Base-by-base conservation (phyloP, 2,888 invertebrate species). In the Drosophila gaucha region DNA sequence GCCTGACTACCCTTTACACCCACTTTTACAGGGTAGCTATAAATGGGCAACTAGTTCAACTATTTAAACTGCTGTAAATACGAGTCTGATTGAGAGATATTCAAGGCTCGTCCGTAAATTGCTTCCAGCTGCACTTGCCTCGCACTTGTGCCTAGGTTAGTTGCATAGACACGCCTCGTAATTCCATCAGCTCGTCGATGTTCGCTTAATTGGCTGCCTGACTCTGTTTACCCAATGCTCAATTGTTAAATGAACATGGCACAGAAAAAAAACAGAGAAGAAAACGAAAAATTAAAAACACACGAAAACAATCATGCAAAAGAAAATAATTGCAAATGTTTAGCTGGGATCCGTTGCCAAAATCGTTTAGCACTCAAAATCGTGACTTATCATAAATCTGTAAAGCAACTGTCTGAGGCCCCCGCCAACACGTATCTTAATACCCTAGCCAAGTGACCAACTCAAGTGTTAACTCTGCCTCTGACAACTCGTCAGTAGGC, bases 311-410 rank as follows among this genome's bases (percentile, higher is more conserved):
- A 14, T 10, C 36, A 20, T 6, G n/a, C 38, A 26, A 18, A 47
- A 8, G n/a, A 24, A 52, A 63, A 57, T 39, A 39, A 69, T 78
- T 78, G 55, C 63, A 59, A 51, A 51, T 28, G 38, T 30, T 65
- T 50, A 18, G 31, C 56, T 41, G 31, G 18, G 41, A 41, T 16
- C 18, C 50, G 51, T 58, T 74, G 59, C 66, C 72, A 58, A 74
- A 76, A 77, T 52, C 68, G 60, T 52, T 78, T 57, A 69, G 47
- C 73, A 50, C 63, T 60, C 28, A 44, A 69, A 71, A 64, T 74
- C 85, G 85, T 85, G 85, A 85, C 85, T 88, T 78, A 85, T 85
- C 85, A 85, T 78, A 85, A 87, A 88, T 88, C 89, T 44, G 18
- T n/a, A 54, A 64, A 38, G 57, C 63, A 54, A 65, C n/a, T 64